Conservation (phyloP, 2,113 vertebrate species). For the Hippocampus zosterae region DNA sequence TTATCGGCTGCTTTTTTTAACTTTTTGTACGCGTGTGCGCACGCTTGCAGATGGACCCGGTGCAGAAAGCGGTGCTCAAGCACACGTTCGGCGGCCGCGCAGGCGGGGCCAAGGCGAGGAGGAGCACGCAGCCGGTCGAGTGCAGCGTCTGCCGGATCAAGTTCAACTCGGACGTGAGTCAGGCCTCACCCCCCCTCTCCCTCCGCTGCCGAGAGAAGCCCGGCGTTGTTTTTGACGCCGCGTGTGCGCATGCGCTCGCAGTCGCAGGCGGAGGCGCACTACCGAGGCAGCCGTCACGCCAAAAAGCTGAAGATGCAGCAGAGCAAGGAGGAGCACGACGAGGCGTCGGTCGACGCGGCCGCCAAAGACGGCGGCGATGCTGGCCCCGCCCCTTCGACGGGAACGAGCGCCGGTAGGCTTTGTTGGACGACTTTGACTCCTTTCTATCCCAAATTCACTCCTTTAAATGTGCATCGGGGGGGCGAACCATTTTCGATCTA, state of each 20-base stretch:
- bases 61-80: slow-evolving; percentile 98
- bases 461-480: too few species aligned
- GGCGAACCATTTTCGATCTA: too few species aligned
- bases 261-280: slow-evolving; percentile 93
- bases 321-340: slow-evolving; percentile 74
- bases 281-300: slow-evolving; percentile 98
- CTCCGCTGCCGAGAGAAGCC: background rate
- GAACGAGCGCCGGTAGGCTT: slow-evolving; percentile 33
- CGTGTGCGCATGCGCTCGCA: slow-evolving; percentile 1
- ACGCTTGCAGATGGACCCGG: slow-evolving; percentile 89
- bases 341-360: slow-evolving; percentile 78
- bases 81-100: slow-evolving; percentile 91
- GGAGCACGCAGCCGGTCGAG: slow-evolving; percentile 91
- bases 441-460: too few species aligned
- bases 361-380: slow-evolving; percentile 78
- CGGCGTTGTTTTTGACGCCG: background rate
- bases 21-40: background rate
- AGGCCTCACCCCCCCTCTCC: too few species aligned
- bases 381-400: slow-evolving; percentile 56
- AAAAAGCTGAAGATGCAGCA: slow-evolving; percentile 99
- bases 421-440: background rate
- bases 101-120: slow-evolving; percentile 77
- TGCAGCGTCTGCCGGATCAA: slow-evolving; percentile 94
- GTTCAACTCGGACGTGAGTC: slow-evolving; percentile 96
- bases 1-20: too few species aligned